Base-by-base conservation (phyloP, 2,113 vertebrate genomes). In the Engystomops pustulosus region DNA sequence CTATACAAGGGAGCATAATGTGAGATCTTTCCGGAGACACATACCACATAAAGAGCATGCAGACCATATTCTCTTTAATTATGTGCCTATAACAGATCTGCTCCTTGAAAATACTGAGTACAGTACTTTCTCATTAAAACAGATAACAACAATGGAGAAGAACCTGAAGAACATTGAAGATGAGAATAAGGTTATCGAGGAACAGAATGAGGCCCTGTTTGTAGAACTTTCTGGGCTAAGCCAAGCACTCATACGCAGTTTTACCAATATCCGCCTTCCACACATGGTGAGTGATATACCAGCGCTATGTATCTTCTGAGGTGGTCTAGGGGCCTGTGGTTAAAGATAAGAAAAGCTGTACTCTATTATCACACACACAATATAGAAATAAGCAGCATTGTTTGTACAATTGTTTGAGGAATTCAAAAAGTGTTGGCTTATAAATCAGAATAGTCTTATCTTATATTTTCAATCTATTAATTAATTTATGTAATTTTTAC, bases 61-160 rank as follows among this genome's bases (percentile, higher is more conserved):
- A n/a, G n/a, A n/a, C n/a, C n/a, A n/a, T n/a, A n/a, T 60, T 12
- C 1, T 12, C 11, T 30, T 3, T 23, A 55, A 55, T 23, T 14
- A 3, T 62, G 5, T 30, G n/a, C n/a, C n/a, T n/a, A 30, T 30
- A 11, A 3, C 11, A 15, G 25, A 15, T 30, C 58, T 27, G 25
- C 11, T 65, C 18, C 27, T 65, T 65, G 27, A 62, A 23, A 30
- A 17, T 32, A 2, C 27, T 65, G 25, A 62, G 30, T 62, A 30
- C 55, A n/a, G n/a, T n/a, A 30, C 17, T 3, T 65, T 32, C 25
- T 62, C 27, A 32, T 32, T 65, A 32, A 65, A 8, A 17, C 89
- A 99, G 98, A 99, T 99, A 90, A 96, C 95, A 20, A 97, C 93
- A 89, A 99, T 99, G 98, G 98, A 99, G 90, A 98, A 96, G 88